A percentile compares a stretch with the other conserved stretches of the same genome.
Evolutionary conservation across 2,888 invertebrate species (phyloP).

Genomic region (Dimorphilus gyrociliatus): DNA sequence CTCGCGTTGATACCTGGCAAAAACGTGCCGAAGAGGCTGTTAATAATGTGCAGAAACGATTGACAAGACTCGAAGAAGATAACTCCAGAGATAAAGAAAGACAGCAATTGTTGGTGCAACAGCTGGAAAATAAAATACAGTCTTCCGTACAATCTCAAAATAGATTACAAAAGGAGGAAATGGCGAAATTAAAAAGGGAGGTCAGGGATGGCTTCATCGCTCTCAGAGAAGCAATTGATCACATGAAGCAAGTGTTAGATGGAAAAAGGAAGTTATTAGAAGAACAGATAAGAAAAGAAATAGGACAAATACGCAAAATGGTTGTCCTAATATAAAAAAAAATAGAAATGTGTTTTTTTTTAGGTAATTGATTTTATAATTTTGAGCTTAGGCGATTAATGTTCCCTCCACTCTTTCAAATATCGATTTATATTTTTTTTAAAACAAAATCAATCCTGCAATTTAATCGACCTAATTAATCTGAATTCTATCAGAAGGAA

Average conservation of each 20-base stretch:
- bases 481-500: too few species aligned
- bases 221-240: conserved; percentile 32
- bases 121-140: conserved; percentile 3
- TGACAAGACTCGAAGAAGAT: conserved; percentile 20
- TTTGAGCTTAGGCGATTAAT: too few species aligned
- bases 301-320: conserved; percentile 34
- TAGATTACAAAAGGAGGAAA: conserved; percentile 21
- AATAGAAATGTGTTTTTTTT: too few species aligned
- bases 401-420: too few species aligned
- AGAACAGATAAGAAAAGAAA: conserved; percentile 34
- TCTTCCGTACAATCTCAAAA: conserved; percentile 3
- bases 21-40: conserved; percentile 18
- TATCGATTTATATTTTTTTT: too few species aligned
- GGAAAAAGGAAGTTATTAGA: conserved; percentile 32
- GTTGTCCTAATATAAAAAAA: conserved; percentile 30
- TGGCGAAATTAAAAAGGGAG: conserved; percentile 26
- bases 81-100: too few species aligned
- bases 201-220: conserved; percentile 31
- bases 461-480: too few species aligned
- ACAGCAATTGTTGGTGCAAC: conserved; percentile 8
- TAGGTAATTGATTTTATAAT: too few species aligned
- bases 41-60: conserved; percentile 14
- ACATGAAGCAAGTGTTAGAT: conserved; percentile 34
- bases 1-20: conserved; percentile 4
- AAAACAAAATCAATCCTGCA: too few species aligned